Percentiles rank a stretch among this genome's conserved stretches.
Evolutionary conservation across 2,797 vertebrate genomes (phyloP).

Genomic region (Sebastolobus alascanus): DNA sequence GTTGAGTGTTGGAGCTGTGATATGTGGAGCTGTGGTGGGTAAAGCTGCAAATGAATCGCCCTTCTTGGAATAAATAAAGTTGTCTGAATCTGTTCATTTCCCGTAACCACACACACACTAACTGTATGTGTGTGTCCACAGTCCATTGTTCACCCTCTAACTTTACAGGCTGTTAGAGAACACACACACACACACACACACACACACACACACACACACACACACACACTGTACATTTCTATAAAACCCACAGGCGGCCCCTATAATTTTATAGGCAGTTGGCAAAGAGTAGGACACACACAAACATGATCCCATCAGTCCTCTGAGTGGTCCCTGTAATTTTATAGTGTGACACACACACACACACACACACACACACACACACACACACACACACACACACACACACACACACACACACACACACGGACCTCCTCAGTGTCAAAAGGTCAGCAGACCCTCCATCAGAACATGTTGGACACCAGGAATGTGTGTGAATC

Average conservation of each 20-base stretch:
- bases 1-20: too few species aligned
- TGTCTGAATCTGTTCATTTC: neutral
- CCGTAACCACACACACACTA: neutral
- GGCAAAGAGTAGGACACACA: conserved; percentile 30
- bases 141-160: conserved; percentile 9
- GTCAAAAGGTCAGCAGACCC: conserved; percentile 22
- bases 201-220: conserved; percentile 23
- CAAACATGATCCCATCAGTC: conserved; percentile 20
- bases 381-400: neutral
- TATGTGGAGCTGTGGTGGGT: too few species aligned
- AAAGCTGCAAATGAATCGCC: neutral
- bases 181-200: conserved; percentile 28
- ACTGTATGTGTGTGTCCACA: neutral
- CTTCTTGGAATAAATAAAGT: neutral
- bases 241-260: conserved; percentile 31
- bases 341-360: conserved; percentile 14
- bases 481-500: conserved; percentile 15
- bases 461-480: conserved; percentile 15
- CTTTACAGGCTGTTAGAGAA: conserved; percentile 58
- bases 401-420: neutral
- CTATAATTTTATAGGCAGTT: conserved; percentile 56
- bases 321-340: conserved; percentile 47
- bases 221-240: conserved; percentile 28
- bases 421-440: neutral
- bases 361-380: conserved; percentile 17